These are phyloP conservation scores for Melanargia galathea DNA, from an alignment of 2,888 invertebrate genomes.

Conservation along the genomic window DNA sequence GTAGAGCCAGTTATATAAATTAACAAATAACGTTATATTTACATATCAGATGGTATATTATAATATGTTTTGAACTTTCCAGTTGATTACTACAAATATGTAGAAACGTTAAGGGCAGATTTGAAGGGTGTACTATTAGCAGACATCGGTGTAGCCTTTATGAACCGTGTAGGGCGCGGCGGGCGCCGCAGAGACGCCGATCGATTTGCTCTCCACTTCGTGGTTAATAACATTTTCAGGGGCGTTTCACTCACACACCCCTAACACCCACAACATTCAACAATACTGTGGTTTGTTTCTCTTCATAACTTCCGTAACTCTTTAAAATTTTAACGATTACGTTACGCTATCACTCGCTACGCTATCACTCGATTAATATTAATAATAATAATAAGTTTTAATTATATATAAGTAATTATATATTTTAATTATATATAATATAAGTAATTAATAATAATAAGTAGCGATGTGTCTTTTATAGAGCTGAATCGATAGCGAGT, in stretches of 20 bases:
- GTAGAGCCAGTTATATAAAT: background rate
- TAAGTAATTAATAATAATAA: too few species aligned
- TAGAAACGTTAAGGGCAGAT: slow-evolving; percentile 20
- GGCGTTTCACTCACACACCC: slow-evolving; percentile 44
- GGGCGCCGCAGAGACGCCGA: slow-evolving; percentile 69
- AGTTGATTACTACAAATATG: slow-evolving; percentile 13
- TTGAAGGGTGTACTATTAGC: slow-evolving; percentile 28
- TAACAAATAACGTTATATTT: background rate
- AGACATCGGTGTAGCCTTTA: slow-evolving; percentile 19
- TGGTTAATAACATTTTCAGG: slow-evolving; percentile 67
- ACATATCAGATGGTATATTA: background rate
- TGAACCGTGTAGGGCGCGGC: slow-evolving; percentile 28
- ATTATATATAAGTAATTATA: background rate
- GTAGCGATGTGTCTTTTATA: background rate
- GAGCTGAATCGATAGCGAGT: slow-evolving; percentile 1
- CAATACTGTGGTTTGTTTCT: background rate
- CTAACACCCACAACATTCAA: background rate
- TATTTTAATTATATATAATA: background rate
- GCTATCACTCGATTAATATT: too few species aligned
- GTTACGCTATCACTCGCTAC: too few species aligned
- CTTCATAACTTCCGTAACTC: slow-evolving; percentile 6
- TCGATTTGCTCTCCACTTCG: slow-evolving; percentile 69
- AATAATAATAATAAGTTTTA: background rate
- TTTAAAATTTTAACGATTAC: too few species aligned
- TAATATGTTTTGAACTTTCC: background rate